Base-by-base conservation (phyloP, 2,797 vertebrate species). In the Paratrypauchen microcephalus region DNA sequence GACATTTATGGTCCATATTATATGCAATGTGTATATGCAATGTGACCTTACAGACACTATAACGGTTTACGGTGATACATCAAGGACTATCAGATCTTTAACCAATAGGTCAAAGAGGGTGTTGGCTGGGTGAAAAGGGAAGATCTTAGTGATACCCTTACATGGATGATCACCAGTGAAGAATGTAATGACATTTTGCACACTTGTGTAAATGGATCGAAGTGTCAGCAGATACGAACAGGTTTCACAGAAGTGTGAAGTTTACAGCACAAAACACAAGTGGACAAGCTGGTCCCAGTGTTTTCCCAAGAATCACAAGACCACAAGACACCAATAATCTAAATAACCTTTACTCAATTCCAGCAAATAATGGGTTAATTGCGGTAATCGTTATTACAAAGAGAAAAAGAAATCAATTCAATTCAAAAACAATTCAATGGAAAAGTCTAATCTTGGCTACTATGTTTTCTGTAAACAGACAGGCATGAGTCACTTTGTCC, bases 201-300 rank as follows among this genome's bases (percentile, higher is more conserved):
- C 8, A 68, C 26, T 71, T 57, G 41, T 21, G 41, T 72, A 39
- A 65, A 59, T 7, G 32, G 24, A 8, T 1, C 5, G 68, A 63
- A 65, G 75, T 82, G 32, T 82, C 75, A 82, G 15, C 58, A 82
- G 32, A 79, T 45, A 65, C 57, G 74, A 78, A 77, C 69, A 56
- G 58, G 70, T 72, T 78, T 76, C 15, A 64, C 21, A 32, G 28
- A 71, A 32, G 66, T 56, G 78, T 71, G 69, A 54, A 72, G 65
- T 61, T 70, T 39, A 61, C 48, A 55, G 16, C 13, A 48, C 63
- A 68, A 50, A 72, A 54, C 13, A n/a, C 28, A 59, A 59, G 28
- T 9, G 45, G 1, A 2, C 23, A 72, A 48, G 7, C 32, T 39
- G 28, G 65, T 56, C 19, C 30, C 13, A 15, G n/a, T 12, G 52